These are phyloP conservation scores for Norana najaformis DNA, from an alignment of 2,888 invertebrate species.

Conservation along the genomic window DNA sequence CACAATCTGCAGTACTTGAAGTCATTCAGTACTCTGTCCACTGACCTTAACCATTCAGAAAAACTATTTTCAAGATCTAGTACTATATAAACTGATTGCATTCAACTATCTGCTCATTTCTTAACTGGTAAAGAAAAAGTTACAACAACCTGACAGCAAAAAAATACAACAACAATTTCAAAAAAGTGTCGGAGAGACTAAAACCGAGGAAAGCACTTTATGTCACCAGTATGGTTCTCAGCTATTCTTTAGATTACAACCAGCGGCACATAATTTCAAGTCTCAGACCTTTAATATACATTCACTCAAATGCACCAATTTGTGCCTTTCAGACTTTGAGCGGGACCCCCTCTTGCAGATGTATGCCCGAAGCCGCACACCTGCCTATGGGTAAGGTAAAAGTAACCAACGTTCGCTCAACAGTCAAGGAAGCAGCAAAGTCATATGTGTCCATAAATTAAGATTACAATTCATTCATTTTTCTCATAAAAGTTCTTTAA, in stretches of 20 bases:
- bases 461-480: neutral
- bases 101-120: neutral
- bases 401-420: no score
- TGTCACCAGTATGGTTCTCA: neutral
- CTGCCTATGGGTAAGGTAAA: neutral
- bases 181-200: neutral
- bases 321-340: neutral
- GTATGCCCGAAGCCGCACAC: neutral
- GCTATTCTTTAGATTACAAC: neutral
- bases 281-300: no score
- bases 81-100: neutral
- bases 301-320: neutral
- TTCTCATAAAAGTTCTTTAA: neutral
- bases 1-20: neutral
- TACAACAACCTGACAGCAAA: neutral
- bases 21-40: neutral
- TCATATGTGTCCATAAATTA: neutral
- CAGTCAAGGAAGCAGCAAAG: neutral
- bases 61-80: neutral
- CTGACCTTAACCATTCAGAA: neutral
- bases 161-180: neutral
- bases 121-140: neutral
- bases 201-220: neutral
- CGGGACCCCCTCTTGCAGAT: neutral
- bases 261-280: neutral